Percentiles rank a stretch among this genome's conserved stretches.
Evolutionary conservation across 2,113 vertebrate genomes (phyloP).

Genomic region (Anolis sagrei): DNA sequence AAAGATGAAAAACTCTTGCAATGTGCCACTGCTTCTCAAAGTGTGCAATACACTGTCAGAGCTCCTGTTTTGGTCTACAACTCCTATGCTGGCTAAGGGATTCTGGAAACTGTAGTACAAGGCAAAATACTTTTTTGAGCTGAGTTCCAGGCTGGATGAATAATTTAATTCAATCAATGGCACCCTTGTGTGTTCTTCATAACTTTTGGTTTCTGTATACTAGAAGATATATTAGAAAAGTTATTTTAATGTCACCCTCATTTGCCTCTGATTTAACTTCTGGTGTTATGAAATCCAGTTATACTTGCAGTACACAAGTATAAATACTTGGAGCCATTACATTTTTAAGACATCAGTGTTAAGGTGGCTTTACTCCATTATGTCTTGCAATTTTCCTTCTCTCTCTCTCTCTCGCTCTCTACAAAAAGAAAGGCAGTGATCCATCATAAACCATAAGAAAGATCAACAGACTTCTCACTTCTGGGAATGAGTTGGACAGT

Average conservation of each 20-base stretch:
- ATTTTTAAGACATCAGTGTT: not conserved
- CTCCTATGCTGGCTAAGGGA: too few species aligned
- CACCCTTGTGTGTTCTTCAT: not conserved
- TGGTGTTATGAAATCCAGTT: not conserved
- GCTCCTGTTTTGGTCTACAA: too few species aligned
- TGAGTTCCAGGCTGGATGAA: too few species aligned
- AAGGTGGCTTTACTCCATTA: not conserved
- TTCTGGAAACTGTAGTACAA: too few species aligned
- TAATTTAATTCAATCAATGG: not conserved
- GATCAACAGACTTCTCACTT: conserved; percentile 6
- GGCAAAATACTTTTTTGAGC: too few species aligned
- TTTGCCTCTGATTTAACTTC: conserved; percentile 1
- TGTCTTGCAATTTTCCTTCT: not conserved
- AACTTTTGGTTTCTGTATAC: not conserved
- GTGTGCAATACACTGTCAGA: not conserved
- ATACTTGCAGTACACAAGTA: not conserved
- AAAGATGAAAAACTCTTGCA: not conserved
- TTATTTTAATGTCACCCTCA: not conserved
- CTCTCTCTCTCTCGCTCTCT: too few species aligned
- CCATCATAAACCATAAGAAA: conserved; percentile 23
- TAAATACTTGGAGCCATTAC: not conserved
- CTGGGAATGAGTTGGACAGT: conserved; percentile 51
- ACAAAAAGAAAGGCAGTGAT: conserved; percentile 34
- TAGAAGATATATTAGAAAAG: not conserved
- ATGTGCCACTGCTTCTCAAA: not conserved